Conservation (phyloP, 2,113 vertebrate genomes). For the Oenanthe oenanthe region DNA sequence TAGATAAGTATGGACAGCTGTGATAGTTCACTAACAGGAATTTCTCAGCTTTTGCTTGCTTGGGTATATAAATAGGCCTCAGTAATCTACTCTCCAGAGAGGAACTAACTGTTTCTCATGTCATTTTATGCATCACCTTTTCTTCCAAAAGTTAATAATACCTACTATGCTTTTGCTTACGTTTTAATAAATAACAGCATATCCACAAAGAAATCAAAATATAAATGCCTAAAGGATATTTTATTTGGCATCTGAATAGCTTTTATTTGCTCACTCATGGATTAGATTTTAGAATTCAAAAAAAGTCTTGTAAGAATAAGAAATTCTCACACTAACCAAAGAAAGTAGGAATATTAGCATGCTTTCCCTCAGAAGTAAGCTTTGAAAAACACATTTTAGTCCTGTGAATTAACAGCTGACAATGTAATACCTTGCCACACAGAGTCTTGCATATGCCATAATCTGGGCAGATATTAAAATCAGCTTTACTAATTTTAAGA, state of each 20-base stretch:
- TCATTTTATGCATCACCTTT: neutral
- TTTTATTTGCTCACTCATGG: neutral
- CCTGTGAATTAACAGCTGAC: neutral
- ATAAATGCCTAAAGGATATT: neutral
- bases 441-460: neutral
- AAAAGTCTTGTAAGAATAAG: neutral
- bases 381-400: neutral
- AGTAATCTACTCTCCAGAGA: neutral
- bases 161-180: neutral
- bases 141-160: neutral
- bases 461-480: neutral
- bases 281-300: neutral
- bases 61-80: neutral
- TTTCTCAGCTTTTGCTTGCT: neutral
- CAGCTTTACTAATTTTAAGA: neutral
- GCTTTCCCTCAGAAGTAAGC: neutral
- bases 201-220: neutral
- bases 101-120: neutral
- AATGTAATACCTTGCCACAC: neutral
- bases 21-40: neutral
- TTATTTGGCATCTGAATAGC: neutral
- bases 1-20: neutral
- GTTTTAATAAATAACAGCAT: neutral
- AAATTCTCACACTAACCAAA: neutral
- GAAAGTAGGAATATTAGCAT: neutral